phyloP scores from a whole-genome alignment of 2,113 vertebrate genomes.

The Strix aluco region DNA sequence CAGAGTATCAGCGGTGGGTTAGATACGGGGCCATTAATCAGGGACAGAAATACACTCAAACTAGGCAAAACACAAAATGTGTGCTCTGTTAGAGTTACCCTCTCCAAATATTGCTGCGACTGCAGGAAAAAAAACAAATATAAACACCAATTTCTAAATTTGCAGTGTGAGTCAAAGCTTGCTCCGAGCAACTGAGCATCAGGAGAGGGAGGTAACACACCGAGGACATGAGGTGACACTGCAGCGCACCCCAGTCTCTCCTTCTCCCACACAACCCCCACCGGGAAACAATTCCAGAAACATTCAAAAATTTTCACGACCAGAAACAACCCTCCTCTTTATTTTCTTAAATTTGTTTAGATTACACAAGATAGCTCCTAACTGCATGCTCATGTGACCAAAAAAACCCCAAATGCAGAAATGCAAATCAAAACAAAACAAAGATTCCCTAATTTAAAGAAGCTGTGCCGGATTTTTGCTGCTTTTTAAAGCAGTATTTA shows the following conservation, averaged over 20 bases:
- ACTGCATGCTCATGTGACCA: not conserved
- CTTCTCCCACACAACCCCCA: not conserved
- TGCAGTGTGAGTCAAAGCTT: not conserved
- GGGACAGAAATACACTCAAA: not conserved
- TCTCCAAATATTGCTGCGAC: not conserved
- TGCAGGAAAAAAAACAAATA: not conserved
- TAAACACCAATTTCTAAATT: not conserved
- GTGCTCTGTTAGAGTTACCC: not conserved
- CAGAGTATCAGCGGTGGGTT: not conserved
- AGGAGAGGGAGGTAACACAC: not conserved
- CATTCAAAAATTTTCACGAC: not conserved
- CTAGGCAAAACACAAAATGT: not conserved
- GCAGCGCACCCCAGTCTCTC: accelerated
- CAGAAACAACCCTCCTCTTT: not conserved
- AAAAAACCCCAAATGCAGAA: not conserved
- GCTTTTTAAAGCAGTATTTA: slow-evolving; percentile 15
- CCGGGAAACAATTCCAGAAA: not conserved
- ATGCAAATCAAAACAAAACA: not conserved
- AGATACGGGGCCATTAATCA: not conserved
- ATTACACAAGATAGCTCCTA: slow-evolving; percentile 11
- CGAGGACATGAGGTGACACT: not conserved
- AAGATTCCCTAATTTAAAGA: slow-evolving; percentile 30
- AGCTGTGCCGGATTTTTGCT: not conserved
- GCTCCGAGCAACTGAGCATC: not conserved
- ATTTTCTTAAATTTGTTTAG: slow-evolving; percentile 24